Percentiles rank a stretch among this genome's conserved stretches.
These are phyloP conservation scores for Neoniphon sammara DNA, from an alignment of 2,797 vertebrate genomes.

Conservation along the genomic window DNA sequence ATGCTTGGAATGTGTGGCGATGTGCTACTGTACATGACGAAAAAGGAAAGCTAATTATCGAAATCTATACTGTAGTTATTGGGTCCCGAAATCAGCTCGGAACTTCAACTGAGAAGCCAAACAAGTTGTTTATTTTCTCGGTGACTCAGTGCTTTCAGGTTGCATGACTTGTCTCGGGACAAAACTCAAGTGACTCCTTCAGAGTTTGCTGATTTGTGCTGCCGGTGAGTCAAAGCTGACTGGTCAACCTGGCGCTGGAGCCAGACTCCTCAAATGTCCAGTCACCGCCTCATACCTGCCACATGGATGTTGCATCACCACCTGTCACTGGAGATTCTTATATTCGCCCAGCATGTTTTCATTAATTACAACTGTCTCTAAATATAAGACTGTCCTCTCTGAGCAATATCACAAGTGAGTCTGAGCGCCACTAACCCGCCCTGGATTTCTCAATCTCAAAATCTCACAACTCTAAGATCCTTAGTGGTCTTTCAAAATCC, in stretches of 20 bases:
- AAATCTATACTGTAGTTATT: conserved; percentile 7
- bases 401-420: conserved; percentile 66
- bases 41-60: neutral
- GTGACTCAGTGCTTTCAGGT: neutral
- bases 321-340: conserved; percentile 66
- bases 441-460: neutral
- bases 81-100: conserved; percentile 14
- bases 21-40: conserved; percentile 10
- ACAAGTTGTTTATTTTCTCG: conserved; percentile 30
- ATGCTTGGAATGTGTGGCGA: conserved; percentile 22
- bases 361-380: conserved; percentile 71
- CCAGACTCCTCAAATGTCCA: conserved; percentile 62
- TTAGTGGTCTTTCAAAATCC: conserved; percentile 63
- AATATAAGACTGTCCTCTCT: conserved; percentile 44
- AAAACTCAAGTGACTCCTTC: conserved; percentile 39
- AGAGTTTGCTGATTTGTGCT: conserved; percentile 60
- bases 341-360: conserved; percentile 29
- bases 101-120: conserved; percentile 31
- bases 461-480: conserved; percentile 28
- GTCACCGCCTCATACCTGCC: conserved; percentile 53
- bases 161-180: conserved; percentile 50
- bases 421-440: conserved; percentile 36
- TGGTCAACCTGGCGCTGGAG: conserved; percentile 46
- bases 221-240: conserved; percentile 75
- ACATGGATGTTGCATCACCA: conserved; percentile 60